Base-by-base conservation (phyloP, 2,888 invertebrate species). In the Ennomos quercinarius region DNA sequence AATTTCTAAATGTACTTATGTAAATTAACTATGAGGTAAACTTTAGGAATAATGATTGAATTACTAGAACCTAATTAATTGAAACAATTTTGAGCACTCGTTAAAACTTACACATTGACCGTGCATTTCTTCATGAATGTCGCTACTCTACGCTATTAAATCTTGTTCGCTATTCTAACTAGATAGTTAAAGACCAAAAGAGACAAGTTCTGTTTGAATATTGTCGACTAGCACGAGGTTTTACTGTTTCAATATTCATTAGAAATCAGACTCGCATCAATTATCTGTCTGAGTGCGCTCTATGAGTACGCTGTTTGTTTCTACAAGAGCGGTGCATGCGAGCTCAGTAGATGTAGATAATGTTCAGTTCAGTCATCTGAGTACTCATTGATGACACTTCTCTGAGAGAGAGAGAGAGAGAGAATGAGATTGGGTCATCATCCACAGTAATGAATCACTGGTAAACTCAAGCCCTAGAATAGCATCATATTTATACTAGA, bases 31-130 rank as follows among this genome's bases (percentile, higher is more conserved):
- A 84, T 78, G 77, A 81, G 82, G 83, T 84, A 84, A 89, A 85
- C 79, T 76, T 87, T 91, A 91, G 91, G 84, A 77, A 87, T 90
- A 91, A 86, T 85, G 73, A 89, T 89, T 84, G 90, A 91, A 91
- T 90, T 90, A 90, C 86, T 91, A 91, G 90, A 85, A 80, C 87
- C 83, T 89, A 90, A 85, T 80, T 81, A 83, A 87, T 87, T 87
- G 88, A 84, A 87, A 83, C 85, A 88, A 87, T 87, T 89, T 89
- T 81, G 82, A 91, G 91, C 91, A 92, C 91, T 92, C 85, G 91
- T 92, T 92, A 92, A 91, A 86, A 87, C 86, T 88, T 85, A 92
- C 91, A 92, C 91, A 89, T 87, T 87, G 86, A 81, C 90, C 89
- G 89, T 87, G 83, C 84, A 86, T 85, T 86, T 84, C 86, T 89